phyloP scores from a whole-genome alignment of 2,888 invertebrate species.

The Didymodactylos carnosus region DNA sequence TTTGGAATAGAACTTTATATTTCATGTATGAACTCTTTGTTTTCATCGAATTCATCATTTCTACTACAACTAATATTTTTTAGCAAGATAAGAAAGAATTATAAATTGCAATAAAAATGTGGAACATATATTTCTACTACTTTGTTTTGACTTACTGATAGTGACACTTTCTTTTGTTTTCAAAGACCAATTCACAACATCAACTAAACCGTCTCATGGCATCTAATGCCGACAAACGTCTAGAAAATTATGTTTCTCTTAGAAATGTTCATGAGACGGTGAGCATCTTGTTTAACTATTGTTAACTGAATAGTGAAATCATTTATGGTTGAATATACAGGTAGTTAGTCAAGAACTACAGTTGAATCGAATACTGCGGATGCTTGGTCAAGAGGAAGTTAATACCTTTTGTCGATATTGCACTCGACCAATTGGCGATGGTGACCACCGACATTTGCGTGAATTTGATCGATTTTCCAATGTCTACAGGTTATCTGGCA shows the following conservation, averaged over 20 bases:
- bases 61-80: too few species aligned
- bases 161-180: neutral
- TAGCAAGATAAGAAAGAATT: too few species aligned
- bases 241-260: neutral
- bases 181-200: neutral
- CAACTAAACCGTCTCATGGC: neutral
- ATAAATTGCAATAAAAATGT: too few species aligned
- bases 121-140: too few species aligned
- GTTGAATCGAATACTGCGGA: neutral
- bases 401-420: neutral
- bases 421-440: neutral
- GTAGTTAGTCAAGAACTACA: neutral
- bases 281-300: too few species aligned
- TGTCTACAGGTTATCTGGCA: neutral
- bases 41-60: too few species aligned
- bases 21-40: too few species aligned
- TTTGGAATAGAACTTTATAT: too few species aligned
- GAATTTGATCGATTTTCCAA: neutral
- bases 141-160: too few species aligned
- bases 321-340: neutral
- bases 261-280: neutral
- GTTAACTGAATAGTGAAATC: too few species aligned
- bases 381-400: neutral
- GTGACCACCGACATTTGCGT: neutral
- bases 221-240: neutral